Evolutionary conservation across 1,140 invertebrate genomes (phyloP), one percentile per base, ranked within the genome.

Genomic region (Rhyzopertha dominica): DNA sequence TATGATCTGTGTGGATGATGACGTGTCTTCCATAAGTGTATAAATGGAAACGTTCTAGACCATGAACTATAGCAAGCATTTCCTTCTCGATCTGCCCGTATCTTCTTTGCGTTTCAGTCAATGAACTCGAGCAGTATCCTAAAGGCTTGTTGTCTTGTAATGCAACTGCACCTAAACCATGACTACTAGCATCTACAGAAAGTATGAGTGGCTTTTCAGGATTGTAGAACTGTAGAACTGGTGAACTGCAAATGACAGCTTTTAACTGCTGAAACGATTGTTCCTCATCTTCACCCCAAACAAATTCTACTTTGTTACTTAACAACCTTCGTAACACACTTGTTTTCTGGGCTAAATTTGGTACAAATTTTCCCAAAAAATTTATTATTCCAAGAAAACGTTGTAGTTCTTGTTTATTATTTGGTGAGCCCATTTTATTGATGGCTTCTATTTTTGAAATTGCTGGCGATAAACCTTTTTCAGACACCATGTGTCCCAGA

Each of bases 71-170:
- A 0, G 70, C 73, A 12, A 78, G 42, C 26, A 65, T 62, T 55
- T 78, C 74, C 47, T 70, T 70, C 42, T 71, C 67, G 12, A 69
- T 68, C 30, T 66, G 64, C 0, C 59, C 51, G 35, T 65, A 69
- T 3, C 42, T 44, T 34, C 53, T 38, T 40, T 66, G 43, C 0
- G 45, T 36, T 5, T 43, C 12, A 5, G 47, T 54, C 10, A 65
- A 26, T 38, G 49, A 38, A 34, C 40, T 48, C 1, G 37, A 47
- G 13, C 43, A 55, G 58, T 64, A 73, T 8, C 58, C 58, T 10
- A 74, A 47, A 10, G 61, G 61, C 29, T 57, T 19, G 28, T 51
- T 41, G 37, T 53, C 23, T 47, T 62, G 59, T 12, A 47, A 20
- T 13, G 57, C 39, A 13, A 49, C 43, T 34, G 56, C 51, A n/a